Base-by-base conservation (phyloP, 2,113 vertebrate species). In the Salvelinus sp. region DNA sequence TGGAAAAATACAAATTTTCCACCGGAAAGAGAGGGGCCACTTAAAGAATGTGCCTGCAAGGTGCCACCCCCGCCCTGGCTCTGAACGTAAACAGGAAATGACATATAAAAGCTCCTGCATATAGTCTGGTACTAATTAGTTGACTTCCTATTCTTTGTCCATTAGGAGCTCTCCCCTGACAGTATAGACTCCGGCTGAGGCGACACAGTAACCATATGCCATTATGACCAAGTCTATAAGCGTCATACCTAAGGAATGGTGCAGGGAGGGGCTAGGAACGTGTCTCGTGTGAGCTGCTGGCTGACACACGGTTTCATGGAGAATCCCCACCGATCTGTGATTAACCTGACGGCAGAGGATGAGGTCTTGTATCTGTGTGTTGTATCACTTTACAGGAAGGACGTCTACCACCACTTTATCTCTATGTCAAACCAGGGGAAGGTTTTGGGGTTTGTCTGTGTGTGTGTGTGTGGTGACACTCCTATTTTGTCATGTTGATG, bases 361-460 rank as follows among this genome's bases (percentile, higher is more conserved):
- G 57, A 20, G 9, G 57, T 20, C 16, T 74, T 57, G 66, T 74
- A 63, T 69, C 54, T 62, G 16, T 79, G 66, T 69, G 30, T 44
- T 7, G 69, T 70, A 33, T 12, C 10, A 18, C 10, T 60, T 4
- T 5, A 6, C 63, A 57, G 66, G 38, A 38, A 23, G 3, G 48
- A 67, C 2, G 0, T 23, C 27, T 13, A 2, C 25, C 28, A 67
- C 18, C 16, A 9, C 33, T 73, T 33, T 63, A 69, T 44, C 65
- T 79, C 30, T 69, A 13, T 20, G 28, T 69, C 54, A 33, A 38
- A 22, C 60, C 18, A 64, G 71, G 71, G 69, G 28, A 78, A 20
- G 60, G 4, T 5, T n/a, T 23, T n/a, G 38, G 20, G 2, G 60
- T 63, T 9, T 63, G 60, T 57, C 0, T 27, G 63, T 65, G 63